Evolutionary conservation across 2,888 invertebrate genomes (phyloP).

Genomic region (Drosophila monieri): DNA sequence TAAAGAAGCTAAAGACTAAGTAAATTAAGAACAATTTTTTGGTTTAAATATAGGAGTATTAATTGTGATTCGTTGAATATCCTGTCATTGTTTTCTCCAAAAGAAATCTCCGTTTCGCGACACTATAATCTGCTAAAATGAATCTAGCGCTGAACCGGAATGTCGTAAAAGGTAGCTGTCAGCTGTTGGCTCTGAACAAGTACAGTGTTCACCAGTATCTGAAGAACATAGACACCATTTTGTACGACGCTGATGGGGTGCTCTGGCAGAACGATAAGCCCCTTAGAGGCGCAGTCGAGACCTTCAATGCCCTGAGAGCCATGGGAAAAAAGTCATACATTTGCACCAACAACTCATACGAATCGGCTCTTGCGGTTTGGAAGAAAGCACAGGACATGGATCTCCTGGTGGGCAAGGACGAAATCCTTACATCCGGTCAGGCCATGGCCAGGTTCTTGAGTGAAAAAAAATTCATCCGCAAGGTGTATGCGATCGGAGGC

Average conservation of each 20-base stretch:
- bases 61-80: neutral
- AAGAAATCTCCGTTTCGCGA: neutral
- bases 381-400: constrained; percentile 47
- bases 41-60: neutral
- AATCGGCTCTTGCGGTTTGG: constrained; percentile 21
- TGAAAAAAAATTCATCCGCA: constrained; percentile 44
- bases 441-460: constrained; percentile 45
- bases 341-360: constrained; percentile 57
- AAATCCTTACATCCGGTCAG: constrained; percentile 49
- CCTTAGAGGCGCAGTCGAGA: constrained; percentile 48
- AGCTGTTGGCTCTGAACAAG: constrained; percentile 48
- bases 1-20: neutral
- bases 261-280: constrained; percentile 42
- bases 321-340: constrained; percentile 59
- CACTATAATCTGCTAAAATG: constrained; percentile 14
- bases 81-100: neutral
- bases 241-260: constrained; percentile 25
- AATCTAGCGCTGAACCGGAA: constrained; percentile 21
- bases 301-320: constrained; percentile 58
- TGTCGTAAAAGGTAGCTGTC: constrained; percentile 45
- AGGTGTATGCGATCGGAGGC: constrained; percentile 53
- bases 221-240: constrained; percentile 49
- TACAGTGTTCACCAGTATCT: constrained; percentile 53
- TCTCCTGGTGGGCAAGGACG: constrained; percentile 34
- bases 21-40: neutral